Percentiles rank a stretch among this genome's conserved stretches.
Evolutionary conservation across 1,140 invertebrate genomes (phyloP).

Genomic region (Drosophila kohkoa): DNA sequence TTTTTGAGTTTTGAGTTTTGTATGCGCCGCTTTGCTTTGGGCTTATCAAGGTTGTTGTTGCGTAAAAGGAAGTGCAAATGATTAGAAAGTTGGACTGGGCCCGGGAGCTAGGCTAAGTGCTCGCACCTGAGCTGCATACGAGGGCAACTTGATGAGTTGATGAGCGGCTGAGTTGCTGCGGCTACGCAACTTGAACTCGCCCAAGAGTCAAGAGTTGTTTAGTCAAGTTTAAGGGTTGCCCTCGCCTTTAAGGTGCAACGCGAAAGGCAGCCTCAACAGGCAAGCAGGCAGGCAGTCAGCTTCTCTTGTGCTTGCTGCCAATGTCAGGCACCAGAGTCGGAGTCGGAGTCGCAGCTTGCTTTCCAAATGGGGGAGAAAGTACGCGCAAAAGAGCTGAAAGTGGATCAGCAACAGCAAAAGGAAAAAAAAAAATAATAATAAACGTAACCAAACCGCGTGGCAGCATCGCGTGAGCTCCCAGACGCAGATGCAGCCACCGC

Average conservation of each 20-base stretch:
- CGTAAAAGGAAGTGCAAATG: slow-evolving; percentile 82
- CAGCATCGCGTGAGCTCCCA: slow-evolving; percentile 70
- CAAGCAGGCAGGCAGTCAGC: neutral
- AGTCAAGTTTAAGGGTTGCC: slow-evolving; percentile 22
- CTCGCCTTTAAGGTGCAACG: slow-evolving; percentile 7
- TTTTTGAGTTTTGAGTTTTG: slow-evolving; percentile 41
- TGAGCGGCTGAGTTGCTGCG: no score
- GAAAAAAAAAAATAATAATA: slow-evolving; percentile 67
- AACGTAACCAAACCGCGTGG: slow-evolving; percentile 78
- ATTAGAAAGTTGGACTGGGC: slow-evolving; percentile 70
- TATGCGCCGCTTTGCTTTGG: slow-evolving; percentile 13
- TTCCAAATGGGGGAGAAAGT: slow-evolving; percentile 79
- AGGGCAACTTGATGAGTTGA: slow-evolving; percentile 16
- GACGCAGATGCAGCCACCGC: slow-evolving; percentile 57
- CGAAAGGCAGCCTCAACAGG: no score
- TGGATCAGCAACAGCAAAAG: slow-evolving; percentile 67
- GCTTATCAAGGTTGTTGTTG: slow-evolving; percentile 79
- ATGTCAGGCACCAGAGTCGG: slow-evolving; percentile 19
- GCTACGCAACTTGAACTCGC: neutral
- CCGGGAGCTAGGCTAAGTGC: neutral
- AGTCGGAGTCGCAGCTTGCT: slow-evolving; percentile 51
- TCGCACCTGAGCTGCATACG: slow-evolving; percentile 41
- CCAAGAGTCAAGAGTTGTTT: neutral
- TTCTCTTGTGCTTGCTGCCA: slow-evolving; percentile 14
- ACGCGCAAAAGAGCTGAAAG: slow-evolving; percentile 78